These are phyloP conservation scores for Caenorhabditis latens DNA, from an alignment of 1,140 invertebrate genomes.

Conservation along the genomic window DNA sequence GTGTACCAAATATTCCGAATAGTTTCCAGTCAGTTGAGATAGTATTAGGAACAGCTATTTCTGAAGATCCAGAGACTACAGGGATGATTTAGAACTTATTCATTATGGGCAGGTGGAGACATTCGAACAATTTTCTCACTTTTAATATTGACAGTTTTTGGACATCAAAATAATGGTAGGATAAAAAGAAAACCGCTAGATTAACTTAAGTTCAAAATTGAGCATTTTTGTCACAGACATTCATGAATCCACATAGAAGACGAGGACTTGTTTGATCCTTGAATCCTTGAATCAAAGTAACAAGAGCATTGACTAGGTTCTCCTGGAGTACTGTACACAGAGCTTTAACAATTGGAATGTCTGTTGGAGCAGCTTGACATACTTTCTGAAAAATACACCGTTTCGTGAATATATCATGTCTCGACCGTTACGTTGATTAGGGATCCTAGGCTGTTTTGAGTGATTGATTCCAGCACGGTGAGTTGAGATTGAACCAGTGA, in stretches of 20 bases:
- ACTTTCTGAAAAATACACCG: background rate
- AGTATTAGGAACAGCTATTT: too few relatives aligned
- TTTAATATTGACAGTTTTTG: too few relatives aligned
- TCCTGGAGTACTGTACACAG: background rate
- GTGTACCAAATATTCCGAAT: background rate
- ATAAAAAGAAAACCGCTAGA: background rate
- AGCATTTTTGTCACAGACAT: background rate
- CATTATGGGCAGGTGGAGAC: too few relatives aligned
- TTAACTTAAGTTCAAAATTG: background rate
- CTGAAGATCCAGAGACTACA: too few relatives aligned
- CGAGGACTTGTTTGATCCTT: constrained; percentile 11
- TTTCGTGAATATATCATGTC: too few relatives aligned
- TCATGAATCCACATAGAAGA: background rate
- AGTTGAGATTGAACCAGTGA: constrained; percentile 3
- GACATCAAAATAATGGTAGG: background rate
- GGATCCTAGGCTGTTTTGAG: background rate
- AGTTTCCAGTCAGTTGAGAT: too few relatives aligned
- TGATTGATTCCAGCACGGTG: background rate
- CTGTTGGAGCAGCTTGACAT: background rate
- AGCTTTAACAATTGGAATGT: constrained; percentile 25
- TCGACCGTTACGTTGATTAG: background rate
- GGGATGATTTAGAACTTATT: too few relatives aligned
- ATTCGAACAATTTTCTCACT: too few relatives aligned
- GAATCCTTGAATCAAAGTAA: constrained; percentile 25
- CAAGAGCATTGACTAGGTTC: background rate